Evolutionary conservation across 2,113 vertebrate species (phyloP), one percentile per base, ranked within the genome.

Genomic region (Daubentonia madagascariensis): DNA sequence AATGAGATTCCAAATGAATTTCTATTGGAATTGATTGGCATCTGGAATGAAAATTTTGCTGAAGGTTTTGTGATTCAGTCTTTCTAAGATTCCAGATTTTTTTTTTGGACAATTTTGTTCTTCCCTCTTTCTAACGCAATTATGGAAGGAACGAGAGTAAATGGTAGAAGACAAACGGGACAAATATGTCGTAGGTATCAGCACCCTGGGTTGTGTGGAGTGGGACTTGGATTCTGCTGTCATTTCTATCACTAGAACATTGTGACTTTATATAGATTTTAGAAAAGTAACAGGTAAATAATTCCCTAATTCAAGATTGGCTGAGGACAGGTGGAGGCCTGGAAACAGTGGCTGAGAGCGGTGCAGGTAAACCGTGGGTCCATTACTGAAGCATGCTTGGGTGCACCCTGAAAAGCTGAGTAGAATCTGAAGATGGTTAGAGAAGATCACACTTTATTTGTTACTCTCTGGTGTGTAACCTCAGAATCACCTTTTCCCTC

Each of bases 101-200:
- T 5, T 43, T 12, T 68, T 32, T 45, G 25, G 18, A 43, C 11
- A 14, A 30, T 76, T 7, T 5, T 80, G 1, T 43, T 61, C 13
- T 68, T 87, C 12, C 11, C 20, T 85, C 30, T 85, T 89, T 48
- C 84, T 95, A 45, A 90, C 81, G 61, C 13, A 37, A 79, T 50
- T 78, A 35, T n/a, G 43, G 22, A 30, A 68, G 70, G 14, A 72
- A 83, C 35, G 4, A 80, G 45, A 61, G 43, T 9, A 40, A 59
- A 37, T 75, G 25, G 35, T 65, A 75, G 32, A 67, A 43, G 14
- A 57, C 45, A 52, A 68, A 80, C 40, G 6, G 6, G 17, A 43
- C 3, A 37, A 48, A 3, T 63, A 8, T 14, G 9, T 2, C n/a
- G 1, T 59, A 83, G 12, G 54, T 25, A 85, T 48, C 20, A 57